Base-by-base conservation (phyloP, 2,113 vertebrate genomes). In the Pithys albifrons region DNA sequence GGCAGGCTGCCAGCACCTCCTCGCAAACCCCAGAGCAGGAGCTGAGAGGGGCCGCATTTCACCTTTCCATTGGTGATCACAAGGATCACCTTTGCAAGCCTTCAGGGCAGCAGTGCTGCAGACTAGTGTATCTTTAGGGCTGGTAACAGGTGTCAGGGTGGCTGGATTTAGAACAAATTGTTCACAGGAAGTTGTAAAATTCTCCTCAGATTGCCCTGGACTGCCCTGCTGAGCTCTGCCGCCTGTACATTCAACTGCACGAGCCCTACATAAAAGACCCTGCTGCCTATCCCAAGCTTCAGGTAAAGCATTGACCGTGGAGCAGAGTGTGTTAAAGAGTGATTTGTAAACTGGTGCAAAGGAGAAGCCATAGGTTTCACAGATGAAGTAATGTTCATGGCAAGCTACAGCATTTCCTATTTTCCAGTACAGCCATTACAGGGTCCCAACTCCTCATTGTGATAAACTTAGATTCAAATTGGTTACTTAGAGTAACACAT, bases 231-330 rank as follows among this genome's bases (percentile, higher is more conserved):
- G 97, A 98, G 49, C 97, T 98, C 87, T 99, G 98, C 97, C 98
- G 98, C 43, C 94, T 98, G 16, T 99, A 99, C 57, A 96, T 94
- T 3, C 98, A 98, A 12, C 96, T 98, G 65, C 98, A 99, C 54
- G 99, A 99, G 82, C 99, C 99, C 10, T 99, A 99, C 86, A 97
- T 99, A 28, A 99, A 98, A 95, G 99, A 99, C 89, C 99, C 99
- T 13, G 98, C 98, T 48, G 99, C 99, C 61, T 99, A 99, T 28
- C 98, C 99, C 57, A 99, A 98, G 97, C 97, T 99, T 70, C 99
- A 99, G 98, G 99, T 99, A 97, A 96, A 87, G 71, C 84, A 43
- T 2, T 73, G 72, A 52, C 76, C 55, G 10, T 20, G 14, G 72
- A 75, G 67, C 33, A n/a, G 17, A 33, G 43, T 61, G 25, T 13